Evolutionary conservation across 92 coral and sea anemone genomes (phyloP), one percentile per base, ranked within the genome.

Genomic region (Isaurus tuberculatus): DNA sequence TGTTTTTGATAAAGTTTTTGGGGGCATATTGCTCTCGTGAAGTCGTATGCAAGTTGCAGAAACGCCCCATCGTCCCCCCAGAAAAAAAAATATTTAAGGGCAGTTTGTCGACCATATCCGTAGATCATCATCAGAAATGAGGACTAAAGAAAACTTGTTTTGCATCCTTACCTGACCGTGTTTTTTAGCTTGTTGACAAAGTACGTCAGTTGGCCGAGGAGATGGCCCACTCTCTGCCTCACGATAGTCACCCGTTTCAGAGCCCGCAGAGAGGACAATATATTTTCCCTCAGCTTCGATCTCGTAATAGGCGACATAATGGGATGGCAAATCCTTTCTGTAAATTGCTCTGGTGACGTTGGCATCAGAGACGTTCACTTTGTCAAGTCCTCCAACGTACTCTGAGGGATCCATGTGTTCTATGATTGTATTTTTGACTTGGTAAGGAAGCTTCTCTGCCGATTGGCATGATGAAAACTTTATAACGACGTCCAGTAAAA

Each of bases 281-380:
- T 49, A 86, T 25, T 37, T 27, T 16, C 83, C 61, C 69, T 61
- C 88, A 20, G 67, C 71, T n/a, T 83, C 79, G 49, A 88, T 70
- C 79, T 88, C 91, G 64, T 83, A 88, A 37, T 88, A 88, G 19
- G 91, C 91, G 16, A 75, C 48, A 58, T 83, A 88, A 64, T 67
- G 25, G 14, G 84, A 36, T 15, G 42, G 72, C 26, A 88, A 79
- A 49, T 88, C 91, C 69, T 82, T 84, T 22, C 91, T 75, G 64
- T 88, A 88, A 72, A 88, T 83, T 31, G 73, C 46, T 37, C 91
- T 75, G 11, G 73, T 84, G 65, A 29, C 3, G 22, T 65, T 65
- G 6, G 70, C 70, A 29, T 65, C 70, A 30, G 70, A 65, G 1
- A 28, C 10, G 3, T 65, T 65, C 5, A 28, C 70, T 15, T 5